Conservation (phyloP, 2,888 invertebrate genomes). For the Phyllotreta striolata region DNA sequence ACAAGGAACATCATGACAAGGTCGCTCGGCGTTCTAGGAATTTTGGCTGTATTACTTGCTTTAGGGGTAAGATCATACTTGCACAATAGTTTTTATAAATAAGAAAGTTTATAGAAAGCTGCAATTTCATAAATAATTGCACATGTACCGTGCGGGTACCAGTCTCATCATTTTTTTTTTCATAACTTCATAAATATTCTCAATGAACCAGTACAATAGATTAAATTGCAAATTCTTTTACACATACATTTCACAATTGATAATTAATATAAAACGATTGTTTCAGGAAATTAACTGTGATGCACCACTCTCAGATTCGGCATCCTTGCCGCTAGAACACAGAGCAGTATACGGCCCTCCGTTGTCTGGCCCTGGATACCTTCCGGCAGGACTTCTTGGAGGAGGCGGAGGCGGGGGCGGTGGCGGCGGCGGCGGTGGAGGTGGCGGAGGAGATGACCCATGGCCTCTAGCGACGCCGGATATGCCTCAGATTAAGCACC, state of each 20-base stretch:
- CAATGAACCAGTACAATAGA: neutral
- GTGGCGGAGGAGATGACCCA: constrained; percentile 73
- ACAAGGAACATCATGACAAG: constrained; percentile 54
- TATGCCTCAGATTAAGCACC: constrained; percentile 91
- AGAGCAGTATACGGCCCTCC: constrained; percentile 80
- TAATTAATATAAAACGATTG: constrained; percentile 39
- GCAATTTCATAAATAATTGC: constrained; percentile 18
- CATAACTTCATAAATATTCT: constrained; percentile 11
- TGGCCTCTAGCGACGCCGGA: constrained; percentile 91
- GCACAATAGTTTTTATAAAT: constrained; percentile 18
- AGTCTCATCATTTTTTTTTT: constrained; percentile 15
- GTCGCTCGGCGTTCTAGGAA: constrained; percentile 49
- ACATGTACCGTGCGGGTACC: constrained; percentile 32
- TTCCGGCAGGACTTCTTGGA: constrained; percentile 56
- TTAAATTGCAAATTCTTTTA: neutral
- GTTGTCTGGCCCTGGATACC: constrained; percentile 60
- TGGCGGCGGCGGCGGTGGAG: constrained; percentile 54
- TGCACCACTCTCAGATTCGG: constrained; percentile 80
- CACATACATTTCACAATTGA: constrained; percentile 13
- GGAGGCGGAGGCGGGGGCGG: constrained; percentile 59
- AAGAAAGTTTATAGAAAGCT: constrained; percentile 3
- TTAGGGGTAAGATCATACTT: constrained; percentile 49
- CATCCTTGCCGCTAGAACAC: constrained; percentile 82
- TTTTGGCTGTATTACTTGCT: constrained; percentile 50
- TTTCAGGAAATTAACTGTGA: constrained; percentile 80